These are phyloP conservation scores for Andrena dorsata DNA, from an alignment of 2,888 invertebrate species.

Conservation along the genomic window DNA sequence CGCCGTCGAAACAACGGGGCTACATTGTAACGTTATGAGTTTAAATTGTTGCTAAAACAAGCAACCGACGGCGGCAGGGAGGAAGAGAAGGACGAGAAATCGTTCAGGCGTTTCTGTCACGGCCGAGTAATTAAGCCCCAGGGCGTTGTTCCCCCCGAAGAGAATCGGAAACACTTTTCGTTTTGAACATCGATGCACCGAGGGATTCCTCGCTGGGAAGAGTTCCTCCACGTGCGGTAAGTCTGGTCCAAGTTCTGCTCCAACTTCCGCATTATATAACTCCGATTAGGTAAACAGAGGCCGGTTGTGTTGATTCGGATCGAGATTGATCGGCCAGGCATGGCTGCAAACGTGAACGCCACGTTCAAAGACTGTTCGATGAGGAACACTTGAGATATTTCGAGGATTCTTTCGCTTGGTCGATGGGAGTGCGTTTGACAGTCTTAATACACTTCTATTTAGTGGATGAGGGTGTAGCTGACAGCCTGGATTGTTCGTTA, in stretches of 20 bases:
- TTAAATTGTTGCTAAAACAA: conserved; percentile 75
- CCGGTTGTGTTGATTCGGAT: too few relatives aligned
- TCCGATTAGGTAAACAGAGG: too few relatives aligned
- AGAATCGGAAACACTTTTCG: conserved; percentile 2
- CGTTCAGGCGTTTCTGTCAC: conserved; percentile 42
- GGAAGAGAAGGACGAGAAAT: conserved; percentile 13
- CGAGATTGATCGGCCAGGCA: too few relatives aligned
- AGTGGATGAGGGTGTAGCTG: conserved; percentile 60
- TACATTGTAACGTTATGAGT: conserved; percentile 77
- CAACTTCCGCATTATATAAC: too few relatives aligned
- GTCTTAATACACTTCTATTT: conserved; percentile 65
- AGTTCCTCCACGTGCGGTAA: not conserved
- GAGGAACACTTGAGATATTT: conserved; percentile 53
- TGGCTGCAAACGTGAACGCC: too few relatives aligned
- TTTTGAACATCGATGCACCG: not conserved
- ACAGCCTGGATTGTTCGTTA: conserved; percentile 60
- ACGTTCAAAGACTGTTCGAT: conserved; percentile 32
- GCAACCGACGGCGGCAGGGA: conserved; percentile 31
- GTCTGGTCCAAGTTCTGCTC: too few relatives aligned
- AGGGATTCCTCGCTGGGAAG: not conserved
- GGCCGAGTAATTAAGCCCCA: conserved; percentile 44
- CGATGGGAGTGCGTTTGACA: conserved; percentile 64
- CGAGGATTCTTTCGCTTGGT: conserved; percentile 60
- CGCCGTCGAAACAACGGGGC: conserved; percentile 62
- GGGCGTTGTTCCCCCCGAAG: not conserved